phyloP scores from a whole-genome alignment of 1,140 invertebrate species.

The Penaeus vannamei region DNA sequence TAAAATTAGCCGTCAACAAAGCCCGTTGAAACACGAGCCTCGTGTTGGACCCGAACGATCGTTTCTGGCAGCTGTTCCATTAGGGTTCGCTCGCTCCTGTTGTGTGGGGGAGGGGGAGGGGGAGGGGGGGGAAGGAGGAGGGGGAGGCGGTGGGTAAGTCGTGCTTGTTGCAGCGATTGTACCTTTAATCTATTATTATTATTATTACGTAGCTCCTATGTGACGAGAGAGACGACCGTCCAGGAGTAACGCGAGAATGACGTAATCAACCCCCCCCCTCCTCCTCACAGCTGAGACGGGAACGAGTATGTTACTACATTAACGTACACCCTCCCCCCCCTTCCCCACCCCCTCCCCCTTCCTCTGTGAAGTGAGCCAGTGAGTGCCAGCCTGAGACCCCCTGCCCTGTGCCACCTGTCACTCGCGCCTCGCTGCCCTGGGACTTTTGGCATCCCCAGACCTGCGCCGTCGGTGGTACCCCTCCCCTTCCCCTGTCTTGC shows the following conservation, averaged over 20 bases:
- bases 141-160: slow-evolving; percentile 12
- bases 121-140: neutral
- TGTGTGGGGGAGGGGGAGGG: slow-evolving; percentile 8
- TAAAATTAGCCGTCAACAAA: slow-evolving; percentile 60
- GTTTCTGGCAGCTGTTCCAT: slow-evolving; percentile 28
- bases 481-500: neutral
- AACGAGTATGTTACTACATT: neutral
- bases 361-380: slow-evolving; percentile 2
- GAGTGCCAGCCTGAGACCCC: slow-evolving; percentile 8
- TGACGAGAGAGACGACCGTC: neutral
- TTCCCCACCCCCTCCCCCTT: slow-evolving; percentile 1
- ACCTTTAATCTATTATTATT: no score
- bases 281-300: neutral
- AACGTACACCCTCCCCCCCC: neutral
- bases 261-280: neutral
- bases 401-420: slow-evolving; percentile 34
- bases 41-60: slow-evolving; percentile 30
- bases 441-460: neutral
- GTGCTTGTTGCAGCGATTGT: no score
- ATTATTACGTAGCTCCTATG: no score
- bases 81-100: slow-evolving; percentile 21
- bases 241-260: neutral
- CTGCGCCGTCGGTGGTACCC: neutral
- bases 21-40: slow-evolving; percentile 46
- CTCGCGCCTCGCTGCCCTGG: neutral